Conservation (phyloP, 2,113 vertebrate species). For the Excalfactoria chinensis region DNA sequence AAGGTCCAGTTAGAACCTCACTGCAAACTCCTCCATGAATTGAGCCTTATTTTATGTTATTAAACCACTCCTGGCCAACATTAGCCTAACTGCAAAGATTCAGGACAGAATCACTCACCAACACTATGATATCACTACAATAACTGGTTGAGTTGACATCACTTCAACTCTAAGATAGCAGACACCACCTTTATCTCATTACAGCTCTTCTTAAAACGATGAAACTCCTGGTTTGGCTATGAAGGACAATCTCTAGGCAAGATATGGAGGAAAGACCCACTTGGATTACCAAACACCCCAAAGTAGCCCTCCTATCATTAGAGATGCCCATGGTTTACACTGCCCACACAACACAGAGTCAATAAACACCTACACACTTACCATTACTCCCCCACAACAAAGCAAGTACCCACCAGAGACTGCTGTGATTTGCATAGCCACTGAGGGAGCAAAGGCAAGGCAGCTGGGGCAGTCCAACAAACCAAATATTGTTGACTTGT, state of each 20-base stretch:
- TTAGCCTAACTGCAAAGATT: neutral
- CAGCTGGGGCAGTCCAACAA: neutral
- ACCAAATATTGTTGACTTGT: neutral
- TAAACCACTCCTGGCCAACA: neutral
- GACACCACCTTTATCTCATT: neutral
- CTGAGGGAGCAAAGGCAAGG: rapidly evolving
- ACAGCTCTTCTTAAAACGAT: neutral
- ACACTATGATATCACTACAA: neutral
- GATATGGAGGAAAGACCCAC: rapidly evolving
- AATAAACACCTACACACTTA: neutral
- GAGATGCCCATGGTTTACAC: neutral
- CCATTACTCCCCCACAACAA: neutral
- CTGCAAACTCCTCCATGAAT: neutral
- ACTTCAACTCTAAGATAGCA: neutral
- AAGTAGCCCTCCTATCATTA: neutral
- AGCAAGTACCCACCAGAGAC: neutral
- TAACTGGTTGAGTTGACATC: neutral
- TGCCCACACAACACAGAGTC: neutral
- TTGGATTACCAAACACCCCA: neutral
- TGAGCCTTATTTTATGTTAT: neutral
- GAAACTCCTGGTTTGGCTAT: neutral
- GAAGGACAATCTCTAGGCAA: neutral
- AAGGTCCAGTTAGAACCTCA: neutral
- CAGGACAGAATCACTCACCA: rapidly evolving
- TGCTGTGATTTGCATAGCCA: neutral